A percentile compares a stretch with the other conserved stretches of the same genome.
Evolutionary conservation across 2,113 vertebrate species (phyloP).

Genomic region (Caloenas nicobarica): DNA sequence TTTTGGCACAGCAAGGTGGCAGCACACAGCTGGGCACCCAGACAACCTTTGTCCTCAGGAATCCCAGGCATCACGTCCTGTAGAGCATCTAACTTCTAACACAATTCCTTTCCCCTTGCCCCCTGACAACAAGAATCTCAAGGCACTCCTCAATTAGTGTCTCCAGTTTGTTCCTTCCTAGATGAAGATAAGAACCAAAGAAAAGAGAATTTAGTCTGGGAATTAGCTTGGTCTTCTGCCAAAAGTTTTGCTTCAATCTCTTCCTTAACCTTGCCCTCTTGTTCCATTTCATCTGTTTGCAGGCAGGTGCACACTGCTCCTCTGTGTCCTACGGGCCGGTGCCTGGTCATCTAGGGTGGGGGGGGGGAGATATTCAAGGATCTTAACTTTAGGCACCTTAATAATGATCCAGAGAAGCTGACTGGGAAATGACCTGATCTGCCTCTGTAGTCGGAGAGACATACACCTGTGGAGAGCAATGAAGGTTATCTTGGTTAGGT

Average conservation of each 20-base stretch:
- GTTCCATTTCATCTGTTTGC: not conserved
- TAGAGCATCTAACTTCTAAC: not conserved
- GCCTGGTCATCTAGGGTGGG: not conserved
- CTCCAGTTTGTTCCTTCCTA: not conserved
- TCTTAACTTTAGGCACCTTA: not conserved
- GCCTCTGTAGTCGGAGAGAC: not conserved
- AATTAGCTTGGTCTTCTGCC: not conserved
- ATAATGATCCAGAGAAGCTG: not conserved
- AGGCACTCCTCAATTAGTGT: not conserved
- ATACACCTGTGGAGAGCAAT: not conserved
- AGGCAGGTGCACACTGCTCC: not conserved
- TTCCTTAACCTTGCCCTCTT: not conserved
- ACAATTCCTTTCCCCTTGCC: not conserved
- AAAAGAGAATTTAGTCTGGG: not conserved
- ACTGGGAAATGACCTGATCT: not conserved
- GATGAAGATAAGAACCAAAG: not conserved
- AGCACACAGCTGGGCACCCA: not conserved
- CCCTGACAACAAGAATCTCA: not conserved
- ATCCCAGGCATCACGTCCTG: not conserved
- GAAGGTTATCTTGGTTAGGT: not conserved
- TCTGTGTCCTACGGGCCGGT: not conserved
- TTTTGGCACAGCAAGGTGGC: not conserved
- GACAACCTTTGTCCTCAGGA: not conserved
- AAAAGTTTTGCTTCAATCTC: not conserved
- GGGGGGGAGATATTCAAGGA: not conserved